Base-by-base conservation (phyloP, 2,888 invertebrate genomes). In the Anticlea derivata region DNA sequence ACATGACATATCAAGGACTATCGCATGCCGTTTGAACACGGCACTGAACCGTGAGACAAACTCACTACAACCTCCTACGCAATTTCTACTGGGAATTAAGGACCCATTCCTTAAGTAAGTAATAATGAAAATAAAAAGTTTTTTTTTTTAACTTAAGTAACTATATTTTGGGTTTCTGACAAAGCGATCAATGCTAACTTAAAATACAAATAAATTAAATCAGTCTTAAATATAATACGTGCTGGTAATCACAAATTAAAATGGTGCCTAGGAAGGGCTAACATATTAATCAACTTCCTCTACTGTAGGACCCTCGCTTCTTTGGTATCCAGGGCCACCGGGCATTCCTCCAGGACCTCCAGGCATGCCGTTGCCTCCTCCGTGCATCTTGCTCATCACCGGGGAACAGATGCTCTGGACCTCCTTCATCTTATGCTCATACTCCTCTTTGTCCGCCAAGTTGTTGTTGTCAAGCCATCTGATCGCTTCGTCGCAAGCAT, bases 391-490 rank as follows among this genome's bases (percentile, higher is more conserved):
- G 55, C 81, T 87, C 92, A 93, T 92, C 38, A 92, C 67, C 0
- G 92, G 94, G 70, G 74, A 91, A 70, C 93, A 94, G 1, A 86
- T 78, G 35, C 84, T 81, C 66, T 93, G 92, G 37, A 94, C 35
- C 41, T 94, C 94, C 65, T 92, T 91, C 64, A 93, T 66, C 63
- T 88, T 92, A 64, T 93, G 90, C 53, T 94, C 93, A 65, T 91
- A 93, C 72, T 93, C 94, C 12, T 92, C 94, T 71, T 92, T 92
- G 45, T 93, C 94, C 5, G 93, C 95, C 66, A 91, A 80, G 8
- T 86, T 91, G 83, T 94, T 95, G 70, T 86, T 81, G 71, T 96
- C 96, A 55, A 96, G 80, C 96, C 96, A 96, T 43, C 86, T 89
- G 39, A 96, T 78, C 23, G 93, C 90, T 37, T 93, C 93, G 0